Conservation (phyloP, 2,113 vertebrate species). For the Apodemus speciosus region DNA sequence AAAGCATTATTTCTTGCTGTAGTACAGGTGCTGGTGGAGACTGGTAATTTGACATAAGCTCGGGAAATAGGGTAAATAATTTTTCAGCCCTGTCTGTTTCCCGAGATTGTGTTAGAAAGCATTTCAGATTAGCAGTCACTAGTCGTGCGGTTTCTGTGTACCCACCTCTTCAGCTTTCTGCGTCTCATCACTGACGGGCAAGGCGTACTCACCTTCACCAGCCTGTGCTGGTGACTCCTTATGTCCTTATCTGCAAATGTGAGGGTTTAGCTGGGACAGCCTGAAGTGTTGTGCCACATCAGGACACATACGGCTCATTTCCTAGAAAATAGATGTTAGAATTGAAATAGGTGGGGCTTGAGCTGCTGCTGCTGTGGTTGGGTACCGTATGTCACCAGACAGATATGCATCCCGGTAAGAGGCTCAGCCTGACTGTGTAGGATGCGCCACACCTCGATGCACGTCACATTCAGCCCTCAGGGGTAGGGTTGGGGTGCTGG, state of each 20-base stretch:
- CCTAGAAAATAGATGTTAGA: background rate
- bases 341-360: background rate
- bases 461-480: background rate
- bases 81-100: background rate
- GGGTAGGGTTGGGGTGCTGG: too few species aligned
- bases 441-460: background rate
- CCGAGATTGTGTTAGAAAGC: background rate
- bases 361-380: background rate
- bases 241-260: background rate
- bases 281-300: background rate
- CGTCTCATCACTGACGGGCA: background rate
- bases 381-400: fast-evolving
- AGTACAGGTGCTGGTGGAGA: background rate
- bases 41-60: background rate
- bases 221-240: background rate
- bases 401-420: background rate
- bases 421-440: background rate
- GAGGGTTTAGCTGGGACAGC: background rate
- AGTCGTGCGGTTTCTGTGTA: background rate
- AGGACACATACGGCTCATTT: background rate
- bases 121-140: background rate
- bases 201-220: background rate
- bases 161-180: background rate
- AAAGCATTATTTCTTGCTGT: background rate
- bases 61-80: background rate